These are phyloP conservation scores for Lepidotrigona ventralis DNA, from an alignment of 1,140 invertebrate species.

Conservation along the genomic window DNA sequence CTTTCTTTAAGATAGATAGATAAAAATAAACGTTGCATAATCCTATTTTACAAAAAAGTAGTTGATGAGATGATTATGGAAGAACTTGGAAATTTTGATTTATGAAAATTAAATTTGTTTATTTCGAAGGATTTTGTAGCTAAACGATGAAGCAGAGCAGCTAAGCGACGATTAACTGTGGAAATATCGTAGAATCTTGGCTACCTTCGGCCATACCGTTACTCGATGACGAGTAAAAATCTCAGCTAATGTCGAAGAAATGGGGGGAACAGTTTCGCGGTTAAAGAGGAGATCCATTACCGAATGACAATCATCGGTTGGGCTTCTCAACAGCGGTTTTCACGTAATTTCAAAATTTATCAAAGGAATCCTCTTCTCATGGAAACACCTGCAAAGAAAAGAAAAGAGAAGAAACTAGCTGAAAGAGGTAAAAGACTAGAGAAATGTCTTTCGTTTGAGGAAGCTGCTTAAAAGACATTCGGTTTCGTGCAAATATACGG, in stretches of 20 bases:
- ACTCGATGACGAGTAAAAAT: slow-evolving; percentile 52
- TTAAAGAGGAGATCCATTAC: slow-evolving; percentile 6
- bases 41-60: not conserved
- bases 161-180: slow-evolving; percentile 1
- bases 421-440: not conserved
- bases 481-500: slow-evolving; percentile 34
- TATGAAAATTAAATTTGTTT: not conserved
- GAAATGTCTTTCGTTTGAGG: not conserved
- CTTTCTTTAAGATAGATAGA: not conserved
- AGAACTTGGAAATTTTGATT: not conserved
- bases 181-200: slow-evolving; percentile 20
- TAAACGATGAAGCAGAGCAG: not conserved
- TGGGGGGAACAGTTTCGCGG: not conserved
- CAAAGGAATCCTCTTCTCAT: not conserved
- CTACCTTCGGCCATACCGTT: slow-evolving; percentile 36
- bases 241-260: slow-evolving; percentile 30
- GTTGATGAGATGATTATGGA: not conserved
- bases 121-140: not conserved
- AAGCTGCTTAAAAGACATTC: not conserved
- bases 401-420: not conserved
- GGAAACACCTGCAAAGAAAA: not conserved
- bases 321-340: not conserved
- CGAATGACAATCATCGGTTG: not conserved
- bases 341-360: not conserved
- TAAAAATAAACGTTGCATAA: not conserved